Evolutionary conservation across 2,113 vertebrate genomes (phyloP).

Genomic region (Asarcornis scutulata): DNA sequence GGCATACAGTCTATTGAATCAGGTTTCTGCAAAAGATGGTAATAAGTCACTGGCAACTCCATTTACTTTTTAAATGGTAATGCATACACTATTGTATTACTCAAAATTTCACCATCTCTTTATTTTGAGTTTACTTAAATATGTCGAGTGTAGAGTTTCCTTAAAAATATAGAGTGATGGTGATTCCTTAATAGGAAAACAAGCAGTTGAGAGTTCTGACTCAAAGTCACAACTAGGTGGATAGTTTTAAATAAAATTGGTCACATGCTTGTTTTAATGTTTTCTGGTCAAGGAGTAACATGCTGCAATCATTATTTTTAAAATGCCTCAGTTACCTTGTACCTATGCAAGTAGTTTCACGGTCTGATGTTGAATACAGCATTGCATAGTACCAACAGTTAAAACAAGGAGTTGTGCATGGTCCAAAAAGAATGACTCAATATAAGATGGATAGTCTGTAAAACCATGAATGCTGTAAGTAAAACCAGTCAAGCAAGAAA

Average conservation of each 20-base stretch:
- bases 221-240: rapidly evolving
- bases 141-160: neutral
- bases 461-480: neutral
- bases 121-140: neutral
- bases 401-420: neutral
- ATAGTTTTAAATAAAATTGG: neutral
- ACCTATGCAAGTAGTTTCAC: neutral
- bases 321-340: neutral
- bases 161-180: neutral
- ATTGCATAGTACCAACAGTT: neutral
- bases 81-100: neutral
- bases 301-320: neutral
- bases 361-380: neutral
- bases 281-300: neutral
- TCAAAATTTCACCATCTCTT: neutral
- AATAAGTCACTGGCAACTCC: neutral
- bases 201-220: neutral
- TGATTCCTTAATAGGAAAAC: neutral
- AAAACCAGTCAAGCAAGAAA: neutral
- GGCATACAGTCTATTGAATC: neutral
- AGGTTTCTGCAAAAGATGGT: neutral
- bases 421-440: neutral
- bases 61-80: neutral
- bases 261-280: neutral
- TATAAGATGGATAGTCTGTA: neutral